These are phyloP conservation scores for Apostichopus californicus DNA, from an alignment of 35 echinoderm and acorn worm species.

Conservation along the genomic window DNA sequence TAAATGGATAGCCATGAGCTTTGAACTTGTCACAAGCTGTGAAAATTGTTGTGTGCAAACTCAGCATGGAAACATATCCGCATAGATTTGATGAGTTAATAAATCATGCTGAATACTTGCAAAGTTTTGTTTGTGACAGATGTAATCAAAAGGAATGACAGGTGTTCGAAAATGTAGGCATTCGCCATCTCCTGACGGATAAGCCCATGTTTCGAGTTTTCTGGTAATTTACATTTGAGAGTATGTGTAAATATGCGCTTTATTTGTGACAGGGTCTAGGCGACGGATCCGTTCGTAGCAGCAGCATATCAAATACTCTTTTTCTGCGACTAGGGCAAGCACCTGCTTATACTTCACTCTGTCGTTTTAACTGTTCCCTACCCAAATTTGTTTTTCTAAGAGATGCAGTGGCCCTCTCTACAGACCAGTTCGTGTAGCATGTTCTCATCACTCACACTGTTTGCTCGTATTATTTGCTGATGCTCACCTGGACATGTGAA, in stretches of 20 bases:
- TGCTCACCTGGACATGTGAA: conserved; percentile 2
- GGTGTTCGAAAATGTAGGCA: conserved; percentile 39
- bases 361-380: not conserved
- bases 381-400: not conserved
- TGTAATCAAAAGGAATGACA: conserved; percentile 42
- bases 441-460: not conserved
- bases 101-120: conserved; percentile 36
- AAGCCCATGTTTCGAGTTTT: conserved; percentile 36
- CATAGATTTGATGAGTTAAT: conserved; percentile 47
- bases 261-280: not conserved
- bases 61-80: conserved; percentile 21
- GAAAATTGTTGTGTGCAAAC: conserved; percentile 46
- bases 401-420: not conserved
- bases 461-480: not conserved
- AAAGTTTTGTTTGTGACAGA: conserved; percentile 41
- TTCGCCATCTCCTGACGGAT: conserved; percentile 14
- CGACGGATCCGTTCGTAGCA: not conserved
- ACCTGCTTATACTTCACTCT: conserved; percentile 8
- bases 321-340: not conserved
- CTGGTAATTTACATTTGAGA: conserved; percentile 19
- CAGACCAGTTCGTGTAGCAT: not conserved
- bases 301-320: not conserved
- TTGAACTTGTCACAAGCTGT: conserved; percentile 44
- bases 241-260: conserved; percentile 11
- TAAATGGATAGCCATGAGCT: conserved; percentile 22